Base-by-base conservation (phyloP, 2,888 invertebrate genomes). In the Drosophila austrosaltans region DNA sequence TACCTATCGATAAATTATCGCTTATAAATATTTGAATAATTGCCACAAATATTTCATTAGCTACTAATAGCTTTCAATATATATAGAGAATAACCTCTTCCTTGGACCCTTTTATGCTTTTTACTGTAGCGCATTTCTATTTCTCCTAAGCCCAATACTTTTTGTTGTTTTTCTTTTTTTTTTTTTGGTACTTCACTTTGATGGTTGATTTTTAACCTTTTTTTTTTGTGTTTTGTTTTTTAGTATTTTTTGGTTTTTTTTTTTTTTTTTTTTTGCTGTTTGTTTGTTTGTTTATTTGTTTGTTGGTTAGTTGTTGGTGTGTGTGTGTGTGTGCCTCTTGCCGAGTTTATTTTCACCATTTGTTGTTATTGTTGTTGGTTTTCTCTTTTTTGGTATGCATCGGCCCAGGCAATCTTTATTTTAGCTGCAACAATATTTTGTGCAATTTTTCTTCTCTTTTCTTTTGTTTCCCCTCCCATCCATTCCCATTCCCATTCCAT, bases 141-240 rank as follows among this genome's bases (percentile, higher is more conserved):
- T 25, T 12, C 65, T 32, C 22, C 16, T 58, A 63, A 16, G 20
- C 22, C 57, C 30, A 44, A 3, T 8, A 62, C 25, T 10, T 25
- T 30, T 16, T 16, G 16, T 16, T 16, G 16, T 16, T 16, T 16
- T 16, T 28, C 25, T 62, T 28, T 5, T 30, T 36, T 62, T 28
- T 5, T 30, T 28, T 36, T 62, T 48, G 48, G 59, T 64, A 69
- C 63, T 65, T 78, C 56, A 69, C 16, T 62, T 76, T 79, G 62
- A 67, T 75, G 68, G 60, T 64, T 70, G 72, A 72, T 77, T 72
- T 79, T 69, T 67, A 79, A 68, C 77, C 76, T 71, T 77, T 79
- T 72, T 71, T 71, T 44, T 59, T 44, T 71, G 44, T 48, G 16
- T 30, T 3, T 30, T 30, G 30, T 30, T 30, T 3, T 44, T 44